phyloP scores from a whole-genome alignment of 2,113 vertebrate genomes.

The Hemiscyllium ocellatum region DNA sequence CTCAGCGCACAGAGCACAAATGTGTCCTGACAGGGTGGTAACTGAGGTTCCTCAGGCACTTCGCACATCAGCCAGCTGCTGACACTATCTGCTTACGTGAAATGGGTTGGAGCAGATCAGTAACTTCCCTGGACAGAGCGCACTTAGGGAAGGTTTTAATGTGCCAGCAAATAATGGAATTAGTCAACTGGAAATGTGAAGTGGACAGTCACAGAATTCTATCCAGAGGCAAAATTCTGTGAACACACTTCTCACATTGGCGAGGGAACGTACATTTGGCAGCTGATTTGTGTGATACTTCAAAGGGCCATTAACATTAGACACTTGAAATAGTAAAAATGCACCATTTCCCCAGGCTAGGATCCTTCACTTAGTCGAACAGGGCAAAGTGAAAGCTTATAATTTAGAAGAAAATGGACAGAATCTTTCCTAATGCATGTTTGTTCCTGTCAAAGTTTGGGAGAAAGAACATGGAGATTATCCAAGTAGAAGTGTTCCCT shows the following conservation, averaged over 20 bases:
- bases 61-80: not conserved
- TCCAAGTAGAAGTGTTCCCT: too few relatives aligned
- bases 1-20: not conserved
- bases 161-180: not conserved
- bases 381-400: not conserved
- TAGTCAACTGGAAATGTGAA: not conserved
- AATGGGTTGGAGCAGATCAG: not conserved
- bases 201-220: not conserved
- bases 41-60: not conserved
- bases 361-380: not conserved
- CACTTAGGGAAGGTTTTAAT: not conserved
- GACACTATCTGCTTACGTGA: not conserved
- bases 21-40: not conserved
- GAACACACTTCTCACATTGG: not conserved
- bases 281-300: not conserved
- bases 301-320: not conserved
- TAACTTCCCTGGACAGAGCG: not conserved
- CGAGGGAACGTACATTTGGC: not conserved
- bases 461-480: too few relatives aligned
- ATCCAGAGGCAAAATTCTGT: not conserved
- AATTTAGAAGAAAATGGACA: not conserved
- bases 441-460: not conserved
- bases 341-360: not conserved
- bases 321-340: not conserved
- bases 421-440: not conserved